These are phyloP conservation scores for Pluvialis apricaria DNA, from an alignment of 2,113 vertebrate species.

Conservation along the genomic window DNA sequence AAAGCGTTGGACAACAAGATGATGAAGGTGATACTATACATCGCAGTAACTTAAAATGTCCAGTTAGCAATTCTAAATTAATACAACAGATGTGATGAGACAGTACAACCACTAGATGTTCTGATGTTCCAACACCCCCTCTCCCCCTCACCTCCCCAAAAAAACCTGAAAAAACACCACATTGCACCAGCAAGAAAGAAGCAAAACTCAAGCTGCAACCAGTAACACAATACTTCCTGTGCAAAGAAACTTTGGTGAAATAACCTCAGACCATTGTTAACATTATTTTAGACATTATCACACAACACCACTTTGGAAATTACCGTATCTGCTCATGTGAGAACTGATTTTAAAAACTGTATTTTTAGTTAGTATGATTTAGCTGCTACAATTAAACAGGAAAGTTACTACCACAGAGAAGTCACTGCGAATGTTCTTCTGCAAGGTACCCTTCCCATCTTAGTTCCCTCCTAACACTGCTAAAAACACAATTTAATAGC, in stretches of 20 bases:
- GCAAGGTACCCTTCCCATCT: neutral
- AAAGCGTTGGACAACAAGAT: neutral
- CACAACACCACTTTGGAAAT: neutral
- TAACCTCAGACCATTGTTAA: neutral
- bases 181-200: neutral
- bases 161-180: fast-evolving
- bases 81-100: neutral
- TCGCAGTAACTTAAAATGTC: neutral
- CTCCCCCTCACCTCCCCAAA: fast-evolving
- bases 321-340: neutral
- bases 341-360: neutral
- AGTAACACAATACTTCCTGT: neutral
- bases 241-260: neutral
- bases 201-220: neutral
- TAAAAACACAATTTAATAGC: neutral
- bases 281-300: neutral
- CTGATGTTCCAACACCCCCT: neutral
- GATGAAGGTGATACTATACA: neutral
- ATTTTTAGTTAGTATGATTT: neutral
- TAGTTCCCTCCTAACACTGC: neutral
- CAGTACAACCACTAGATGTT: neutral
- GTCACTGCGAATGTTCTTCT: neutral
- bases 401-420: neutral
- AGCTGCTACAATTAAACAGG: neutral
- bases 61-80: neutral